Conservation (phyloP, 2,113 vertebrate genomes). For the Xyliphius kryptos region DNA sequence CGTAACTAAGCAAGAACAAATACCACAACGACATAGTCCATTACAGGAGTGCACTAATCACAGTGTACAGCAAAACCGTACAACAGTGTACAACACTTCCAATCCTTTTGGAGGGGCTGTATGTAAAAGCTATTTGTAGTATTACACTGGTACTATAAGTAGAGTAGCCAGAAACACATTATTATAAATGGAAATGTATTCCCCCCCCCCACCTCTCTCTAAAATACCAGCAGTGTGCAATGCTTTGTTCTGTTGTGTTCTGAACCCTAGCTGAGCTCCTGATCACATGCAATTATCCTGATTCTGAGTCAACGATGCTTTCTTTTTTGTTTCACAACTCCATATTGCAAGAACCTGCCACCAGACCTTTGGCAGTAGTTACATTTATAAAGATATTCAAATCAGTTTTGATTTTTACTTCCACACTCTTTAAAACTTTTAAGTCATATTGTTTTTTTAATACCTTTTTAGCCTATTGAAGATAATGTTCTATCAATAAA, state of each 20-base stretch:
- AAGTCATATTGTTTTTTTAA: conserved; percentile 5
- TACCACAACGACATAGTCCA: too few relatives aligned
- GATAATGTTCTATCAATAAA: conserved; percentile 1
- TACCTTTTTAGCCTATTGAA: neutral
- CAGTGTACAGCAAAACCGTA: too few relatives aligned
- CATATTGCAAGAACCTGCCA: conserved; percentile 7
- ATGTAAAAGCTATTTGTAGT: neutral
- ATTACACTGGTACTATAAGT: conserved; percentile 9
- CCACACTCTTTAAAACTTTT: neutral
- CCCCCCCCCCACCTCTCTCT: neutral
- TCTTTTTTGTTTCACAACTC: conserved; percentile 13
- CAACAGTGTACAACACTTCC: too few relatives aligned
- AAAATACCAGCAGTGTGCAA: conserved; percentile 18
- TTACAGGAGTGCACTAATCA: too few relatives aligned
- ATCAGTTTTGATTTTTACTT: neutral
- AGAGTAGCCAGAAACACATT: neutral
- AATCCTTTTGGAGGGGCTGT: too few relatives aligned
- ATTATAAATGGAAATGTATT: conserved; percentile 28
- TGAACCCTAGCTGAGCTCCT: conserved; percentile 2
- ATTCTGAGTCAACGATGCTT: conserved; percentile 2
- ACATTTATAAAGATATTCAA: neutral
- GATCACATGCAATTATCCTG: conserved; percentile 5
- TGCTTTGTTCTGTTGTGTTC: conserved; percentile 6
- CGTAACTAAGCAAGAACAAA: too few relatives aligned
- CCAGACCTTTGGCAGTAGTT: conserved; percentile 4